Conservation (phyloP, 2,888 invertebrate genomes). For the Tillus elongatus region DNA sequence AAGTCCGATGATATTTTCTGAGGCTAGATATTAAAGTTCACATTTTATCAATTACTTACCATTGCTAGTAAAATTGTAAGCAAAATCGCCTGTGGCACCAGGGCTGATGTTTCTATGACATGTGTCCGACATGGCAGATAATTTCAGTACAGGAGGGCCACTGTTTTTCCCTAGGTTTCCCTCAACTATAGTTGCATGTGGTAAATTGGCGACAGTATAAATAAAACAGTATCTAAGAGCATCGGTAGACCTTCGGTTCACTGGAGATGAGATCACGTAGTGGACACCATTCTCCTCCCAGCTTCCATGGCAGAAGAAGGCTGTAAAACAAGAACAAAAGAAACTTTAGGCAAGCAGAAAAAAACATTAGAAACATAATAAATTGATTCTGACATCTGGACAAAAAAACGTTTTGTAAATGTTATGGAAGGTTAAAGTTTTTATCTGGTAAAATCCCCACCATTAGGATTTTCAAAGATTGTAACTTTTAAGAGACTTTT, state of each 20-base stretch:
- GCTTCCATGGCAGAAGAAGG: slow-evolving; percentile 64
- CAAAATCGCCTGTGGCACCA: slow-evolving; percentile 48
- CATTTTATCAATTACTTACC: slow-evolving; percentile 48
- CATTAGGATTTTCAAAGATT: too few relatives aligned
- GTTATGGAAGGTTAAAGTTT: too few relatives aligned
- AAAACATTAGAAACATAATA: too few relatives aligned
- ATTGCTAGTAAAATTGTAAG: slow-evolving; percentile 59
- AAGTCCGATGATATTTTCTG: too few relatives aligned
- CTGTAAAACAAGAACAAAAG: slow-evolving; percentile 37
- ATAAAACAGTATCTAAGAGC: slow-evolving; percentile 54
- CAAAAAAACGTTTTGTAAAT: too few relatives aligned
- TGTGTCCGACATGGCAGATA: slow-evolving; percentile 48
- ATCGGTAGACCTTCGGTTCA: slow-evolving; percentile 37
- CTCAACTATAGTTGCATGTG: slow-evolving; percentile 25
- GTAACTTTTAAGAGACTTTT: too few relatives aligned
- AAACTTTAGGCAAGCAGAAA: slow-evolving; percentile 1
- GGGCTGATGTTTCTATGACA: slow-evolving; percentile 50
- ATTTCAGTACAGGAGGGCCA: slow-evolving; percentile 36
- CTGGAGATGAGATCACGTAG: slow-evolving; percentile 60
- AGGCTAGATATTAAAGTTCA: too few relatives aligned
- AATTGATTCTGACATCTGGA: too few relatives aligned
- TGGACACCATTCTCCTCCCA: slow-evolving; percentile 58
- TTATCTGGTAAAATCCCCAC: too few relatives aligned
- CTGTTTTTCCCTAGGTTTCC: slow-evolving; percentile 26
- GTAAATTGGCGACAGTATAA: slow-evolving; percentile 40